Evolutionary conservation across 2,888 invertebrate genomes (phyloP).

Genomic region (Pammene aurita): DNA sequence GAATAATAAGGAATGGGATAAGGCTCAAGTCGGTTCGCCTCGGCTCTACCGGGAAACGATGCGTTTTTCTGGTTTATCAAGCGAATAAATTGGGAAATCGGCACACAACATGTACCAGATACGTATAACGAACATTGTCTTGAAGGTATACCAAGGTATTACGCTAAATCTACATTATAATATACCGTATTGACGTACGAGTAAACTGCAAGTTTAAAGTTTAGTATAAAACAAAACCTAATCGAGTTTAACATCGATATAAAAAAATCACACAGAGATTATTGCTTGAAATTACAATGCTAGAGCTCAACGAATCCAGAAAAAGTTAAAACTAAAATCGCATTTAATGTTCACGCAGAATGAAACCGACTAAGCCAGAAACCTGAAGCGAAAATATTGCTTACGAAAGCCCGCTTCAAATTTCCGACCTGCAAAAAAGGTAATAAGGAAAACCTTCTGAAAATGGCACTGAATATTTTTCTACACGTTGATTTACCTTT

Average conservation of each 20-base stretch:
- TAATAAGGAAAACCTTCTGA: conserved; percentile 46
- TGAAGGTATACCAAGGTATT: too few relatives aligned
- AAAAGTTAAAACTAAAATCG: conserved; percentile 38
- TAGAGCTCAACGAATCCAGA: neutral
- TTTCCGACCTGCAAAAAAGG: conserved; percentile 37
- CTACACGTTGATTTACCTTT: conserved; percentile 54
- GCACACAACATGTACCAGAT: neutral
- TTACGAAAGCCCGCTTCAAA: conserved; percentile 45
- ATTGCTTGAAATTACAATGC: conserved; percentile 22
- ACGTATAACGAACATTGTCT: too few relatives aligned
- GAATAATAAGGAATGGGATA: conserved; percentile 67
- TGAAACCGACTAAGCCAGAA: conserved; percentile 45
- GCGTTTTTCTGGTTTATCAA: conserved; percentile 1
- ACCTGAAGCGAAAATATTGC: conserved; percentile 49
- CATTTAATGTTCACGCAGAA: conserved; percentile 29
- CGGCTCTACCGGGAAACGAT: neutral
- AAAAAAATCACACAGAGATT: neutral
- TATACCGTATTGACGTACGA: too few relatives aligned
- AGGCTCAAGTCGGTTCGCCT: neutral
- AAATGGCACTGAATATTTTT: conserved; percentile 50
- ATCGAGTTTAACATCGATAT: neutral
- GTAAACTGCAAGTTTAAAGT: too few relatives aligned
- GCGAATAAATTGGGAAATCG: neutral
- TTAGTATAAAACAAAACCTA: neutral
- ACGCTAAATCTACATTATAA: too few relatives aligned